Conservation (phyloP, 92 coral and sea anemone genomes). For the Bergia puertoricense region DNA sequence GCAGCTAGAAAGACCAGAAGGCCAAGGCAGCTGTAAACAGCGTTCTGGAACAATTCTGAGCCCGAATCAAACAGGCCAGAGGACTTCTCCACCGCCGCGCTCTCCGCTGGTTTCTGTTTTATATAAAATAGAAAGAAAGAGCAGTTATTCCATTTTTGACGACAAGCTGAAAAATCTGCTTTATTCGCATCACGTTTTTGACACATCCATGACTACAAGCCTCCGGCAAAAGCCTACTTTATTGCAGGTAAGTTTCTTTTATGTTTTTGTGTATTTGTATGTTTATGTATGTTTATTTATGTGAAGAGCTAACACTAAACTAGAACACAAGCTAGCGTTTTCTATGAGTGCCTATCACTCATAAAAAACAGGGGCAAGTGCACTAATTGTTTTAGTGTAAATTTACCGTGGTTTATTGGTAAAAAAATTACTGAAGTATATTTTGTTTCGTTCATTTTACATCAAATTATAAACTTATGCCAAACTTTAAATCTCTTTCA, state of each 20-base stretch:
- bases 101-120: conserved; percentile 75
- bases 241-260: not conserved
- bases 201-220: not conserved
- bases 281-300: not conserved
- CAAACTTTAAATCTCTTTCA: too few relatives aligned
- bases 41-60: conserved; percentile 68
- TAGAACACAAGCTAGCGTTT: too few relatives aligned
- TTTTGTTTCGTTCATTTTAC: too few relatives aligned
- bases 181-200: not conserved
- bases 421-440: too few relatives aligned
- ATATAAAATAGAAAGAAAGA: not conserved
- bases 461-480: too few relatives aligned
- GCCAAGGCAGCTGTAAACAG: conserved; percentile 78
- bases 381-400: too few relatives aligned
- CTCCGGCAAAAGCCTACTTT: not conserved
- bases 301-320: too few relatives aligned
- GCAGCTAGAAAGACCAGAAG: conserved; percentile 80
- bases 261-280: not conserved
- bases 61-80: conserved; percentile 92
- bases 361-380: too few relatives aligned
- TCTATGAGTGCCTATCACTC: too few relatives aligned
- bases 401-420: too few relatives aligned
- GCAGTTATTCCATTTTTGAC: not conserved
- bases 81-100: conserved; percentile 93
- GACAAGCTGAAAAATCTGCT: not conserved